Base-by-base conservation (phyloP, 37 sponge, comb jelly and placozoan species). In the Eunapius fragilis region DNA sequence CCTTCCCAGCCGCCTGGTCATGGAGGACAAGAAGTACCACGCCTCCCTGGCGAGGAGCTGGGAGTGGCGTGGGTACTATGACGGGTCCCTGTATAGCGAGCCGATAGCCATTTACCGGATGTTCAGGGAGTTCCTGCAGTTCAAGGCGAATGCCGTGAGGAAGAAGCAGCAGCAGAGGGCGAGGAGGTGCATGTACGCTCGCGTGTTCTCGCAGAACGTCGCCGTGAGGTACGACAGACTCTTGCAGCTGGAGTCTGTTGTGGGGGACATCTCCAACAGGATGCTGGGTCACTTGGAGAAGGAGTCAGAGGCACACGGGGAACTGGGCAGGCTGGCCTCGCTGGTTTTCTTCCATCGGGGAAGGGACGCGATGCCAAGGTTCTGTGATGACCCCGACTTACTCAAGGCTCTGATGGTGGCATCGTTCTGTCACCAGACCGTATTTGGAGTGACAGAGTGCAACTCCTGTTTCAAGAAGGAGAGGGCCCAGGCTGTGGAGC, bases 61-160 rank as follows among this genome's bases (percentile, higher is more conserved):
- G 17, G 68, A 80, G 7, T 30, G 79, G 31, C 71, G 92, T 10
- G 83, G 50, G 19, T n/a, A 34, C 25, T 87, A 58, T 82, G 94
- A 94, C 45, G 31, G 47, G 0, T 85, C 80, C 0, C 50, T 69
- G 19, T 94, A 77, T 83, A 91, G 94, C 45, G 94, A 94, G 24
- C 75, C 85, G 6, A 48, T 88, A 25, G 71, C 82, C 79, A 75
- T 89, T 22, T 80, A 84, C 34, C 82, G 85, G 28, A 27, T 94
- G 72, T 94, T 94, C 36, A 33, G 73, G 41, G 69, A 84, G 6
- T 94, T 91, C 89, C 48, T 86, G 41, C 71, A 74, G 27, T 89
- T 70, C 25, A 41, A 82, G 26, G 10, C 49, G 1, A 3, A 68
- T 25, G 49, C 25, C 24, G 13, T 23, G 13, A 26, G 27, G 14